Conservation (phyloP, 2,888 invertebrate genomes). For the Dione vanillae region DNA sequence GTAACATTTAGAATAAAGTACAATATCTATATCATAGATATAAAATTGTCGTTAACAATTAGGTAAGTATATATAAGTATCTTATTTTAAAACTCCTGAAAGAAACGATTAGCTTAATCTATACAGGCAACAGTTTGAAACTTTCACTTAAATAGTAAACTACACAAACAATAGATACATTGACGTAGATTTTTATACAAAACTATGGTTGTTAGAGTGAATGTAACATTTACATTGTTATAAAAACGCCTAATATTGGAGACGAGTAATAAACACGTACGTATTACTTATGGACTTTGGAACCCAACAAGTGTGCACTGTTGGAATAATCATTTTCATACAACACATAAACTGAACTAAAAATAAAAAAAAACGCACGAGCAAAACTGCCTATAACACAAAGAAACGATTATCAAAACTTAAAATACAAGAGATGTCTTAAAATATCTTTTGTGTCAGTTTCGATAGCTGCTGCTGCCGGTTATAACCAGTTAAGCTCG, state of each 20-base stretch:
- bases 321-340: slow-evolving; percentile 30
- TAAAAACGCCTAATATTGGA: neutral
- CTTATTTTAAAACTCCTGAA: slow-evolving; percentile 34
- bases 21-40: neutral
- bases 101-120: slow-evolving; percentile 34
- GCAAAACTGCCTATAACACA: slow-evolving; percentile 17
- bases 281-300: slow-evolving; percentile 44
- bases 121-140: slow-evolving; percentile 1
- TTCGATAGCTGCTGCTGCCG: neutral
- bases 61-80: neutral
- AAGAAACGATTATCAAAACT: neutral
- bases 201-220: neutral
- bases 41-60: neutral
- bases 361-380: slow-evolving; percentile 35
- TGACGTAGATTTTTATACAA: slow-evolving; percentile 1
- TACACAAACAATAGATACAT: slow-evolving; percentile 15
- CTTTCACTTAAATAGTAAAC: slow-evolving; percentile 13
- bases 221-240: neutral
- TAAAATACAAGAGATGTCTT: neutral
- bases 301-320: slow-evolving; percentile 53
- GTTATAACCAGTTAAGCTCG: slow-evolving; percentile 21
- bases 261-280: neutral
- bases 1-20: neutral
- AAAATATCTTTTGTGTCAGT: no score
- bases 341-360: slow-evolving; percentile 1